Evolutionary conservation across 2,113 vertebrate genomes (phyloP).

Genomic region (Tragelaphus scriptus): DNA sequence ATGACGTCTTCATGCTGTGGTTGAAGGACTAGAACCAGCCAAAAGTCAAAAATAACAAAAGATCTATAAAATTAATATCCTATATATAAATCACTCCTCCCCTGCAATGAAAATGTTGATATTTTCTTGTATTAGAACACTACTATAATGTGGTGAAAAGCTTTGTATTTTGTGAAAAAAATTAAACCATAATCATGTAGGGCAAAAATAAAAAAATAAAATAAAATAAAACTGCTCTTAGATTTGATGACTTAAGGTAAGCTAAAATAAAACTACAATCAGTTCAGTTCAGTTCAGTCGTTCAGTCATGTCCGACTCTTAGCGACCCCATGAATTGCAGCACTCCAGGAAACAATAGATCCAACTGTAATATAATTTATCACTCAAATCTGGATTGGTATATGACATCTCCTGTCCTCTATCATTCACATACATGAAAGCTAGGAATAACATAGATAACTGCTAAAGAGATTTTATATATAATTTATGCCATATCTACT

Average conservation of each 20-base stretch:
- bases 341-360: not conserved
- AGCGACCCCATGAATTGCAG: too few relatives aligned
- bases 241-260: not conserved
- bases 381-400: not conserved
- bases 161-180: slow-evolving; percentile 63
- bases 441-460: not conserved
- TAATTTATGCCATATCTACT: not conserved
- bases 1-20: not conserved
- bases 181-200: slow-evolving; percentile 45
- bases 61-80: not conserved
- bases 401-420: not conserved
- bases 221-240: not conserved
- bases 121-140: slow-evolving; percentile 56
- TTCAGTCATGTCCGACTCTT: too few relatives aligned
- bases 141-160: slow-evolving; percentile 32
- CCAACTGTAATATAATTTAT: not conserved
- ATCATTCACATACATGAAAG: not conserved
- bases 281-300: too few relatives aligned
- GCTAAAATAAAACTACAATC: not conserved
- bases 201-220: not conserved
- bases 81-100: not conserved
- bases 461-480: not conserved
- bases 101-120: slow-evolving; percentile 41
- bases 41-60: not conserved
- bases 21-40: not conserved